Percentiles rank a stretch among this genome's conserved stretches.
phyloP scores from a whole-genome alignment of 1,140 invertebrate genomes.

The Goniozus legneri region DNA sequence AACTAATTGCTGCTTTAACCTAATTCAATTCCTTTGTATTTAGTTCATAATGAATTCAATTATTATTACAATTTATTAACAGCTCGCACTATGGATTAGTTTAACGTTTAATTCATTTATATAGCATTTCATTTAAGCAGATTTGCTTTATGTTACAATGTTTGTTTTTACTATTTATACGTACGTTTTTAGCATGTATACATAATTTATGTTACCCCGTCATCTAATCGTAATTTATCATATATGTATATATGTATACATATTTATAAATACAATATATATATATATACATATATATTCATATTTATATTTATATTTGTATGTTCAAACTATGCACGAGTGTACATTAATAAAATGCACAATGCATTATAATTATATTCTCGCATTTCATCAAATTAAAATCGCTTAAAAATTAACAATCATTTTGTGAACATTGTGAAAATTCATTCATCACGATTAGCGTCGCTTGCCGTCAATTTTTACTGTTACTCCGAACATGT shows the following conservation, averaged over 20 bases:
- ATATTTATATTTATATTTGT: conserved; percentile 24
- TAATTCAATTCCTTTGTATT: conserved; percentile 53
- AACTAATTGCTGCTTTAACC: conserved; percentile 41
- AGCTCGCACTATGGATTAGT: conserved; percentile 36
- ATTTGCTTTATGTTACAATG: conserved; percentile 36
- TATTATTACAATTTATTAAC: conserved; percentile 48
- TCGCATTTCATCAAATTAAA: conserved; percentile 1
- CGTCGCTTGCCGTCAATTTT: too few species aligned
- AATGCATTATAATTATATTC: neutral
- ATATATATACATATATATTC: conserved; percentile 1
- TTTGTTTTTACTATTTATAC: conserved; percentile 30
- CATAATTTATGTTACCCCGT: too few species aligned
- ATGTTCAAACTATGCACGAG: conserved; percentile 12
- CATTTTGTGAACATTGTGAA: neutral
- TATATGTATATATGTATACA: conserved; percentile 23
- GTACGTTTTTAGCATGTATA: conserved; percentile 20
- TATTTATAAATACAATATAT: conserved; percentile 28
- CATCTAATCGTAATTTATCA: too few species aligned
- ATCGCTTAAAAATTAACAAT: conserved; percentile 3
- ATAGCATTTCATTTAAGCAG: conserved; percentile 25
- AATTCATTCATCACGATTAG: too few species aligned
- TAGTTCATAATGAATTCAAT: conserved; percentile 46
- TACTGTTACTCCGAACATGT: too few species aligned
- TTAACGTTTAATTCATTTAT: conserved; percentile 31
- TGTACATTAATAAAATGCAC: neutral